Evolutionary conservation across 2,888 invertebrate species (phyloP).

Genomic region (Melanophora roralis): DNA sequence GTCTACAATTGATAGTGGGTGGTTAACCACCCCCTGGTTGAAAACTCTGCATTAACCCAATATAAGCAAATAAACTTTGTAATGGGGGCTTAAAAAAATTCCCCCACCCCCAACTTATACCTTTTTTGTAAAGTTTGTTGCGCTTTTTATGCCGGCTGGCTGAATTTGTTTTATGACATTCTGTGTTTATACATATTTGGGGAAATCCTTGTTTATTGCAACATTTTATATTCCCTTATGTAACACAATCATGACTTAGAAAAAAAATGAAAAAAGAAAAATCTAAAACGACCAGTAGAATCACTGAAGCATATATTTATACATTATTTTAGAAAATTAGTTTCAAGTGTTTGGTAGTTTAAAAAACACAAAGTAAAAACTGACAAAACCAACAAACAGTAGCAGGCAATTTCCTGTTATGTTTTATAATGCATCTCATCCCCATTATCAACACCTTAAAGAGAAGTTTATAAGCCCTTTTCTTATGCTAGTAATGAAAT

Average conservation of each 20-base stretch:
- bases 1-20: background rate
- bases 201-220: slow-evolving; percentile 59
- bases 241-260: slow-evolving; percentile 46
- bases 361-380: slow-evolving; percentile 8
- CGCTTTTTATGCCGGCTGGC: slow-evolving; percentile 54
- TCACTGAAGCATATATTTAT: slow-evolving; percentile 64
- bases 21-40: slow-evolving; percentile 24
- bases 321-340: slow-evolving; percentile 45
- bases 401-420: slow-evolving; percentile 34
- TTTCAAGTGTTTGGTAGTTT: slow-evolving; percentile 47
- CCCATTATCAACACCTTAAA: background rate
- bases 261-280: slow-evolving; percentile 27
- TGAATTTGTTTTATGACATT: slow-evolving; percentile 31
- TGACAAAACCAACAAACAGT: no score
- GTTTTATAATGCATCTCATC: background rate
- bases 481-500: background rate
- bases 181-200: slow-evolving; percentile 10
- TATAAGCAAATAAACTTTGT: slow-evolving; percentile 44
- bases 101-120: background rate
- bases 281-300: slow-evolving; percentile 11
- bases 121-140: slow-evolving; percentile 50
- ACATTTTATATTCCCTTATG: slow-evolving; percentile 55
- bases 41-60: background rate
- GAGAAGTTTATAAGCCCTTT: background rate
- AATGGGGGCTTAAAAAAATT: slow-evolving; percentile 27